A percentile compares a stretch with the other conserved stretches of the same genome.
These are phyloP conservation scores for Cryptus armator DNA, from an alignment of 2,888 invertebrate genomes.

Conservation along the genomic window DNA sequence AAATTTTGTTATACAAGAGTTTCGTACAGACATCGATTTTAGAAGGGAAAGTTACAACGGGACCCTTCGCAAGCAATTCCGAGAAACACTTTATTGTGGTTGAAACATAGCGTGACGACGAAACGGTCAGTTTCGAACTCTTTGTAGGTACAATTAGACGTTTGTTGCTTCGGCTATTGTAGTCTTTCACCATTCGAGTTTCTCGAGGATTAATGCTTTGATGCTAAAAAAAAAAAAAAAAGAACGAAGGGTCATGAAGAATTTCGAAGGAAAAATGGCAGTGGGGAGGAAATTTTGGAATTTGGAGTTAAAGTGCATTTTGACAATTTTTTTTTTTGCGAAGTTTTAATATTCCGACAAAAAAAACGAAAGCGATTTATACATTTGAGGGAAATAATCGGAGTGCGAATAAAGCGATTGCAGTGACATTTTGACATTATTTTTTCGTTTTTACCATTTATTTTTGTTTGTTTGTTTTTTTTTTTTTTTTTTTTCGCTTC, in stretches of 20 bases:
- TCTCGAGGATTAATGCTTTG: not conserved
- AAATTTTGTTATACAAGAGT: constrained; percentile 3
- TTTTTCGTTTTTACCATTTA: not conserved
- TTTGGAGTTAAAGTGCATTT: not conserved
- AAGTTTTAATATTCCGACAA: not conserved
- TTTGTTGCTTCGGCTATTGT: constrained; percentile 1
- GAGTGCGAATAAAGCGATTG: not conserved
- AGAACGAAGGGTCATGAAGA: not conserved
- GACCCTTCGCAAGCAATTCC: constrained; percentile 13
- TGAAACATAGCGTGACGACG: constrained; percentile 34
- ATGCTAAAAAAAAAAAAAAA: not conserved
- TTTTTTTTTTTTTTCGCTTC: not conserved
- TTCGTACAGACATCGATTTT: not conserved
- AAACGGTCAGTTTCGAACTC: constrained; percentile 29
- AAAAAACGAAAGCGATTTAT: not conserved
- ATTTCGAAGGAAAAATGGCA: not conserved
- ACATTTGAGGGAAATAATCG: not conserved
- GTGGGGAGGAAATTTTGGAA: not conserved
- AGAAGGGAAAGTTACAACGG: not conserved
- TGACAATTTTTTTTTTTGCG: not conserved
- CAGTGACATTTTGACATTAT: not conserved
- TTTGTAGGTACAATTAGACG: constrained; percentile 28
- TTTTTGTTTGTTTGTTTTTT: not conserved
- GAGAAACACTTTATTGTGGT: constrained; percentile 38
- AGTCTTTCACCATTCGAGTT: not conserved